Evolutionary conservation across 2,888 invertebrate genomes (phyloP).

Genomic region (Chironomus riparius): DNA sequence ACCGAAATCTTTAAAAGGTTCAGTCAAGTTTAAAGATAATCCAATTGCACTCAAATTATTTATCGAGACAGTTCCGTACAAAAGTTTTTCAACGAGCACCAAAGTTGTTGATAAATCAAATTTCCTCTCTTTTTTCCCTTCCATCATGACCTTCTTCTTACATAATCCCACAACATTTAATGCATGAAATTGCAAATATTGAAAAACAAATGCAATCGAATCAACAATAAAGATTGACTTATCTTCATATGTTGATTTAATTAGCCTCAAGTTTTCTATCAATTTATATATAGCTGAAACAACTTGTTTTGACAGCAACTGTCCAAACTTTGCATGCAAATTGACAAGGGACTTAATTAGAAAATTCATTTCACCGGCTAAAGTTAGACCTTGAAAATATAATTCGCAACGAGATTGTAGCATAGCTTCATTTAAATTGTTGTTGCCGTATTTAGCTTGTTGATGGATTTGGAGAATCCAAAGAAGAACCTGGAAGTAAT

Average conservation of each 20-base stretch:
- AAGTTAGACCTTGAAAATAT: conserved; percentile 54
- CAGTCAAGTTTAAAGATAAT: conserved; percentile 56
- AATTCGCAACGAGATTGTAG: conserved; percentile 54
- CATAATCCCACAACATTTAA: conserved; percentile 35
- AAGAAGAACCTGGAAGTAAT: background rate
- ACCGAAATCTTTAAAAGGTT: conserved; percentile 51
- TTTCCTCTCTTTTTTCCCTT: conserved; percentile 36
- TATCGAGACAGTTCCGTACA: conserved; percentile 54
- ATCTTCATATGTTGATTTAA: conserved; percentile 60
- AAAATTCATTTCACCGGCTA: conserved; percentile 56
- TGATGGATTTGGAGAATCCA: conserved; percentile 33
- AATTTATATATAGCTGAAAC: conserved; percentile 69
- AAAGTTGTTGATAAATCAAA: conserved; percentile 42
- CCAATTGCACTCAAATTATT: conserved; percentile 57
- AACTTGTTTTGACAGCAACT: conserved; percentile 68
- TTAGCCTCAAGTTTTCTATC: conserved; percentile 68
- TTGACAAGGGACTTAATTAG: conserved; percentile 53
- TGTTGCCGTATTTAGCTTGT: conserved; percentile 47
- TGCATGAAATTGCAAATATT: conserved; percentile 69
- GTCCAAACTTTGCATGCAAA: conserved; percentile 58
- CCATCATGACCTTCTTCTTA: conserved; percentile 33
- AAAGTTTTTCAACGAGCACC: conserved; percentile 59
- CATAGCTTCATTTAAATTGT: conserved; percentile 48
- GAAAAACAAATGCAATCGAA: conserved; percentile 64
- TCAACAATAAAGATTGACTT: conserved; percentile 62